A percentile compares a stretch with the other conserved stretches of the same genome.
Evolutionary conservation across 2,113 vertebrate species (phyloP).

Genomic region (Sterna hirundo): DNA sequence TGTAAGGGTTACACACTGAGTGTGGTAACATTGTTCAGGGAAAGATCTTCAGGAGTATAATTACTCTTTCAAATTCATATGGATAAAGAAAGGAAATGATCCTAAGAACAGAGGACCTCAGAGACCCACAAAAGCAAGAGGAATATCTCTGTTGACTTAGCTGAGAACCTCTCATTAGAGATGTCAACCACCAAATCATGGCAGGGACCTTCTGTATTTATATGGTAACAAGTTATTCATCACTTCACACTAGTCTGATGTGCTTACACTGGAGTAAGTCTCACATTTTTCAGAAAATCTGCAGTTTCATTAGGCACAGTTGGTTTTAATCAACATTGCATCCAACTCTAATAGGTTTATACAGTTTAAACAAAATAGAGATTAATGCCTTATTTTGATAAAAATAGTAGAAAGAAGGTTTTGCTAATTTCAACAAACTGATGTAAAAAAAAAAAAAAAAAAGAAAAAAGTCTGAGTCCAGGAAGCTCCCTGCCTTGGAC

Average conservation of each 20-base stretch:
- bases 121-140: background rate
- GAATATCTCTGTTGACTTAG: background rate
- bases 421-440: background rate
- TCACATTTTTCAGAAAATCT: background rate
- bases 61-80: background rate
- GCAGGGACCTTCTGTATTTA: background rate
- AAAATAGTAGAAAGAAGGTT: background rate
- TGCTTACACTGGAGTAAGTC: background rate
- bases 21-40: background rate
- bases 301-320: background rate
- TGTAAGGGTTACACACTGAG: background rate
- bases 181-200: background rate
- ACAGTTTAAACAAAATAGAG: background rate
- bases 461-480: background rate
- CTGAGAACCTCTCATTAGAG: background rate
- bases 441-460: background rate
- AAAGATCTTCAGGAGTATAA: background rate
- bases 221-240: background rate
- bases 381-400: background rate
- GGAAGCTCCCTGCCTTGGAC: background rate
- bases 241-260: background rate
- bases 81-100: background rate
- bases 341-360: background rate
- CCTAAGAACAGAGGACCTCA: background rate
- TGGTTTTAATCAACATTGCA: background rate